Base-by-base conservation (phyloP, 2,888 invertebrate species). In the Archips xylosteana region DNA sequence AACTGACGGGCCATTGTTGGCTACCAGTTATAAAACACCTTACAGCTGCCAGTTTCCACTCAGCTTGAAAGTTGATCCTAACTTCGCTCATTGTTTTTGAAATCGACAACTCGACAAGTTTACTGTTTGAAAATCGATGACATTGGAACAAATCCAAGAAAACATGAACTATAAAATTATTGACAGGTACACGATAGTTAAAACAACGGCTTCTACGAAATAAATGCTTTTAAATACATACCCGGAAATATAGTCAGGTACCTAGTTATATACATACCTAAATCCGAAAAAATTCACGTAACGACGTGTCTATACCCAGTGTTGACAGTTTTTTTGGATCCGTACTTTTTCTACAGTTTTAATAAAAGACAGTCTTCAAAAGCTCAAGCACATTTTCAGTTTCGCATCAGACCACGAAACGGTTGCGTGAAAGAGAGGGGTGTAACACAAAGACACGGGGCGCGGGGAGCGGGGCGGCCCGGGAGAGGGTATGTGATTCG, bases 401-500 rank as follows among this genome's bases (percentile, higher is more conserved):
- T 87, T 90, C 89, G 87, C 87, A 82, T 85, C 81, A 79, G 87
- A 84, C 85, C 87, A 84, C 85, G 85, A 82, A 82, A 82, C 82
- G 84, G 80, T 80, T 81, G 90, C 85, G 92, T 83, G 93, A 92
- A 88, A 86, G 93, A 92, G 94, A 94, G 88, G 92, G 93, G 92
- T 91, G 91, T 87, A 84, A 83, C 81, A 86, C 81, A 87, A 87
- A 88, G 89, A 89, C 89, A 85, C 85, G 87, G 89, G 84, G 92
- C 91, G 88, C 91, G 84, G 85, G 82, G 86, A 81, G 85, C 85
- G 89, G 87, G 89, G 87, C 87, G 90, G 89, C 86, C 90, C 89
- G 87, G 92, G 91, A 87, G 91, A 92, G 89, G 94, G 92, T 90
- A 91, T 91, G 86, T 89, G 94, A 89, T 92, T 92, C 89, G 94